Base-by-base conservation (phyloP, 1,140 invertebrate species). In the Thrips palmi region DNA sequence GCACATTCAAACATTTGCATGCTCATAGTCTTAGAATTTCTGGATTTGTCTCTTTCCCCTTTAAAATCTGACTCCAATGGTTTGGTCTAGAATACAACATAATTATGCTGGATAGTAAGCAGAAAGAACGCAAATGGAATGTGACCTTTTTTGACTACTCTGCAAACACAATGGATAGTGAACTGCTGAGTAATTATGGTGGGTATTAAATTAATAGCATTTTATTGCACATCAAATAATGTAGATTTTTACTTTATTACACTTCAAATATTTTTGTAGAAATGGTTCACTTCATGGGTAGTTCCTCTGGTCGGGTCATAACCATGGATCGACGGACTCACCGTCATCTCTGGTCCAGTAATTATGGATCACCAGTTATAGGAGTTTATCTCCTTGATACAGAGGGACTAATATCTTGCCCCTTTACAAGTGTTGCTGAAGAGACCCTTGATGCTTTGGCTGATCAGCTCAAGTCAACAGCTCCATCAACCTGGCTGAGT, bases 121-220 rank as follows among this genome's bases (percentile, higher is more conserved):
- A 73, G 5, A 75, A 79, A 46, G 72, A 78, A 47, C 77, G 79
- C 53, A 77, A 77, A 49, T 97, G 91, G 89, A 97, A 97, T 65
- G 80, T 94, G 8, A 96, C 91, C 1, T 97, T 86, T 56, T 84
- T 76, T 51, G 81, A 86, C 59, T 88, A 88, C 57, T 73, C 81
- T 2, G 74, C 82, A 10, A 65, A 70, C 29, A 70, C 71, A 34
- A 77, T 85, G 65, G 70, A 67, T 17, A 65, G 70, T 37, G 75
- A 86, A 47, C 63, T 71, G 53, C 58, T 71, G 11, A 74, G 74
- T 48, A 77, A 82, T 60, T 91, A 92, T 67, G 81, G 85, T 89
- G 58, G 63, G 60, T 54, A 33, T 41, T 25, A 25, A 42, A 21
- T 10, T 19, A 24, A 14, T 37, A n/a, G n/a, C n/a, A n/a, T n/a